These are phyloP conservation scores for Amphiprion percula DNA, from an alignment of 2,113 vertebrate species.

Conservation along the genomic window DNA sequence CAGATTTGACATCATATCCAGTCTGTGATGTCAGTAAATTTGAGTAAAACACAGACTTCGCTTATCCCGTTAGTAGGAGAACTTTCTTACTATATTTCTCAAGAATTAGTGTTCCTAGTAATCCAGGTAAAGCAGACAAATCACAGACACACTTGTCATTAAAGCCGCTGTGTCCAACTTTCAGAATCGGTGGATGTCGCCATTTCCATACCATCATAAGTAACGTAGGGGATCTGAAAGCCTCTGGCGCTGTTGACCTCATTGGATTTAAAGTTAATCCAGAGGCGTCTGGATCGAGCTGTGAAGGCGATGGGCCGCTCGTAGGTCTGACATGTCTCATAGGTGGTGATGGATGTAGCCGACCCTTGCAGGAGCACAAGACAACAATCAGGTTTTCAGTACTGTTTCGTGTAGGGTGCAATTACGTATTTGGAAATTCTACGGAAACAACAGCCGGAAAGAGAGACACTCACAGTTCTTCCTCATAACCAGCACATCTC, in stretches of 20 bases:
- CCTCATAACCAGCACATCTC: conserved; percentile 98
- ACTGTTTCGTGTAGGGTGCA: neutral
- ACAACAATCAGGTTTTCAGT: conserved; percentile 14
- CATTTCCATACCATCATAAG: conserved; percentile 89
- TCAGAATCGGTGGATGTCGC: no score
- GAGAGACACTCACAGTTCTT: conserved; percentile 92
- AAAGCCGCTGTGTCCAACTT: no score
- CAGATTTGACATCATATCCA: no score
- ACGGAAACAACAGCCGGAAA: neutral
- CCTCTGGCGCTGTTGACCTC: conserved; percentile 96
- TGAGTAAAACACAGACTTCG: no score
- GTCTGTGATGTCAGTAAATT: no score
- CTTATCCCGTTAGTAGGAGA: no score
- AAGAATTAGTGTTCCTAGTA: no score
- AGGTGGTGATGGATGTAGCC: conserved; percentile 97
- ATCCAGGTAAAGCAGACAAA: no score
- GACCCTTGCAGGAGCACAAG: conserved; percentile 85
- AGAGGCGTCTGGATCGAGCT: conserved; percentile 95
- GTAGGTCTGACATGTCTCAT: conserved; percentile 98
- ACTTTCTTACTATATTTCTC: no score
- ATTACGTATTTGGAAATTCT: neutral
- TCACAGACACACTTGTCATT: no score
- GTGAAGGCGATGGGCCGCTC: conserved; percentile 98
- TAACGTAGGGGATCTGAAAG: conserved; percentile 98
- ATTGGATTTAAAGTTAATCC: conserved; percentile 98